These are phyloP conservation scores for Caerostris extrusa DNA, from an alignment of 1,140 invertebrate species.

Conservation along the genomic window DNA sequence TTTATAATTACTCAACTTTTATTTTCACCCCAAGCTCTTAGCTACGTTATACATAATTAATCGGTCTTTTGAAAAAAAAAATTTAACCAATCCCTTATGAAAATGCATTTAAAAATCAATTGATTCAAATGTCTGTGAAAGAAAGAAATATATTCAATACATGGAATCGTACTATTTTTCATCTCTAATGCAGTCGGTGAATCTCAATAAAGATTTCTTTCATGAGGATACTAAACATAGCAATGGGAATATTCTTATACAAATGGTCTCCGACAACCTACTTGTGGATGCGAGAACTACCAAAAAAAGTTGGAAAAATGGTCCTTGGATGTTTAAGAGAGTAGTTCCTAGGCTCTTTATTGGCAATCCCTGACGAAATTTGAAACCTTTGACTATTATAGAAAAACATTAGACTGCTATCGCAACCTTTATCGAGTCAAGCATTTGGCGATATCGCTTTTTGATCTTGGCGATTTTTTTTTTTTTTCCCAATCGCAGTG, in stretches of 20 bases:
- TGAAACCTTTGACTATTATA: conserved; percentile 43
- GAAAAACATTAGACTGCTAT: conserved; percentile 50
- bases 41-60: too few species aligned
- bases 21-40: too few species aligned
- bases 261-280: neutral
- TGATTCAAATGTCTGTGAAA: too few species aligned
- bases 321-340: conserved; percentile 26
- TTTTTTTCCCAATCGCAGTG: neutral
- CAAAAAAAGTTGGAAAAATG: neutral
- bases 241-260: neutral
- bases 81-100: too few species aligned
- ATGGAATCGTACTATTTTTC: neutral
- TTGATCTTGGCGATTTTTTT: conserved; percentile 41
- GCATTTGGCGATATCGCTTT: conserved; percentile 37
- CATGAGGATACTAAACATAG: neutral
- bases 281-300: neutral
- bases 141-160: neutral
- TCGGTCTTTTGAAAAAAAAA: too few species aligned
- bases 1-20: too few species aligned
- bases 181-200: neutral
- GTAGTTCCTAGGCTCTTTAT: conserved; percentile 25
- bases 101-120: too few species aligned
- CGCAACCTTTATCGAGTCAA: conserved; percentile 35
- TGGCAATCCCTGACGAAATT: conserved; percentile 29
- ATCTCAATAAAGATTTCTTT: conserved; percentile 23